Base-by-base conservation (phyloP, 2,113 vertebrate genomes). In the Ciconia boyciana region DNA sequence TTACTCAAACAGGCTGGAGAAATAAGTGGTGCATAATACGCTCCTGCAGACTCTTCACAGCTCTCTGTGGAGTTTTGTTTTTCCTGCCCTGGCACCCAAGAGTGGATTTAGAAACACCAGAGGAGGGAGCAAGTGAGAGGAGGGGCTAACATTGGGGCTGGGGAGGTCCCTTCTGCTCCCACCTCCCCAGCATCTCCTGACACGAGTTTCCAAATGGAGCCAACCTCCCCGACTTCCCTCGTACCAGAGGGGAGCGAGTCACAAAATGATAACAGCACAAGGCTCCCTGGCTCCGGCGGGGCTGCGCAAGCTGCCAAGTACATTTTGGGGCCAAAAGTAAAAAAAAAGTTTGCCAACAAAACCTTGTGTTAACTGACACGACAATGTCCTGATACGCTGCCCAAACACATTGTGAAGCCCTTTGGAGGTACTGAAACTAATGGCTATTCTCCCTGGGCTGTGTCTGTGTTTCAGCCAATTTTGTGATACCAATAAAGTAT, bases 231-330 rank as follows among this genome's bases (percentile, higher is more conserved):
- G 2, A 10, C 4, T 43, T 51, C 64, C 55, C 24, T 41, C 5
- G 0, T 5, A 51, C 17, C 54, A 46, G 39, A 49, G 32, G 6
- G 5, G 1, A 60, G 0, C 1, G 2, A 79, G 10, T 68, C 25
- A 46, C 65, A 49, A 51, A 18, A 34, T 2, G 8, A 1, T 8
- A 68, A 55, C 12, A 26, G 1, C 34, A 57, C 48, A 24, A 48
- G 49, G 39, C 16, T 64, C 31, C 13, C 39, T 36, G 61, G 29
- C 25, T 41, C 55, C 14, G 6, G 24, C 2, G 3, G 46, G 34
- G 36, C 43, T 82, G 60, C 6, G 6, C 24, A 79, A 79, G 24
- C n/a, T 72, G 34, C 71, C 28, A 68, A 77, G 20, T 13, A 39
- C 7, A 36, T 52, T 76, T 51, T 16, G 20, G 19, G 10, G 11